Percentiles rank a stretch among this genome's conserved stretches.
Conservation (phyloP, 2,888 invertebrate genomes). For the Criorhina ranunculi region DNA sequence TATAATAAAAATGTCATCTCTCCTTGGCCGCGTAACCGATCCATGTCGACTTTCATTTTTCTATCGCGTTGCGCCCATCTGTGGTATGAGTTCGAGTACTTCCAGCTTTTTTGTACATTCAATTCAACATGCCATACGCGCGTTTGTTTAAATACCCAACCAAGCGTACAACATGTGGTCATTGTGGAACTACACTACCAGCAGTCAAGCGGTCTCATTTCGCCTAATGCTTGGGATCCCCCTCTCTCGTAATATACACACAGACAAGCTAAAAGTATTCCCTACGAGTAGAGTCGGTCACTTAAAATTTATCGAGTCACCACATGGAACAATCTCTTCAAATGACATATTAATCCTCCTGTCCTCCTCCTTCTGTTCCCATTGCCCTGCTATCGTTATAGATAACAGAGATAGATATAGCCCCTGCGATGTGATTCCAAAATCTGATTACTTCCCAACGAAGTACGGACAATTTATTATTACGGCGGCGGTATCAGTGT, state of each 20-base stretch:
- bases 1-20: conserved; percentile 49
- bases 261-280: conserved; percentile 14
- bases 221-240: conserved; percentile 11
- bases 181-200: conserved; percentile 21
- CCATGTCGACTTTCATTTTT: conserved; percentile 72
- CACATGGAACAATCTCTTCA: conserved; percentile 27
- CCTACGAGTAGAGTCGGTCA: conserved; percentile 41
- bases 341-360: conserved; percentile 54
- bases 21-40: conserved; percentile 64
- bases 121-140: conserved; percentile 40
- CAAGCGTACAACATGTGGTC: conserved; percentile 67
- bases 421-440: conserved; percentile 36
- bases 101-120: conserved; percentile 29
- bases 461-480: conserved; percentile 53
- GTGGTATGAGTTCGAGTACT: conserved; percentile 37
- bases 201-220: conserved; percentile 21
- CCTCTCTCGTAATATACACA: not conserved
- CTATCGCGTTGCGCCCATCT: conserved; percentile 56
- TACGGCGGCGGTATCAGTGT: conserved; percentile 31
- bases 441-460: conserved; percentile 55
- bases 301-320: conserved; percentile 59
- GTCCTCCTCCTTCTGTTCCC: conserved; percentile 15
- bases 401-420: conserved; percentile 45
- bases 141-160: conserved; percentile 61
- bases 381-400: not conserved